phyloP scores from a whole-genome alignment of 1,140 invertebrate species.

The Gonioctena quinquepunctata region DNA sequence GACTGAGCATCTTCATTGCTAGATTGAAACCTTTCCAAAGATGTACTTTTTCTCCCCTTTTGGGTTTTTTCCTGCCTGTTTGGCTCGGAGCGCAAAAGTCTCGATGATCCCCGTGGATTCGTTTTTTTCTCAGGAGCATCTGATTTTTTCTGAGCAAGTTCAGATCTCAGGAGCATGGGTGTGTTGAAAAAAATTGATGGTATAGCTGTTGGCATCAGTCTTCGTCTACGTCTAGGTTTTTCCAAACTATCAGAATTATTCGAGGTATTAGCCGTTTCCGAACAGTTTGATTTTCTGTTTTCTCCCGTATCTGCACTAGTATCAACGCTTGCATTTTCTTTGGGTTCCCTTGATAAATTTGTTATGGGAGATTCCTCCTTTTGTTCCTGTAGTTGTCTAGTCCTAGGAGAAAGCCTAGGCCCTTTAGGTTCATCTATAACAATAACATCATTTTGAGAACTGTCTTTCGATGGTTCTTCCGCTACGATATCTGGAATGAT shows the following conservation, averaged over 20 bases:
- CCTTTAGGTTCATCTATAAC: not conserved
- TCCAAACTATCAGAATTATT: not conserved
- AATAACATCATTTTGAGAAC: slow-evolving; percentile 9
- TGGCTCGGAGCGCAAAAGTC: not conserved
- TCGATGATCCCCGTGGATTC: not conserved
- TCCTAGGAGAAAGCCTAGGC: not conserved
- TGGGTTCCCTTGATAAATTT: not conserved
- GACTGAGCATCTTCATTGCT: no score
- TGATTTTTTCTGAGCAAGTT: slow-evolving; percentile 8
- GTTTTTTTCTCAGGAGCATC: not conserved
- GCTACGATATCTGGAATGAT: not conserved
- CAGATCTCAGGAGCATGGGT: slow-evolving; percentile 14
- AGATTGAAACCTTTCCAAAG: not conserved
- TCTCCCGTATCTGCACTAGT: not conserved
- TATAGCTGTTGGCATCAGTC: slow-evolving; percentile 9
- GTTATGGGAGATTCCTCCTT: not conserved
- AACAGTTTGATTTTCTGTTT: not conserved
- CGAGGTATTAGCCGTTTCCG: not conserved
- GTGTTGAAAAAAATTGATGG: slow-evolving; percentile 18
- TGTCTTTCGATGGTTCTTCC: not conserved
- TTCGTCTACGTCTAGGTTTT: slow-evolving; percentile 13
- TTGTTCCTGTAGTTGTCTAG: not conserved
- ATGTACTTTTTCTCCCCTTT: not conserved
- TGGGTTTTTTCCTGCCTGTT: not conserved
- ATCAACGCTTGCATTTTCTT: not conserved